phyloP scores from a whole-genome alignment of 2,888 invertebrate genomes.

The Bombylius discolor region DNA sequence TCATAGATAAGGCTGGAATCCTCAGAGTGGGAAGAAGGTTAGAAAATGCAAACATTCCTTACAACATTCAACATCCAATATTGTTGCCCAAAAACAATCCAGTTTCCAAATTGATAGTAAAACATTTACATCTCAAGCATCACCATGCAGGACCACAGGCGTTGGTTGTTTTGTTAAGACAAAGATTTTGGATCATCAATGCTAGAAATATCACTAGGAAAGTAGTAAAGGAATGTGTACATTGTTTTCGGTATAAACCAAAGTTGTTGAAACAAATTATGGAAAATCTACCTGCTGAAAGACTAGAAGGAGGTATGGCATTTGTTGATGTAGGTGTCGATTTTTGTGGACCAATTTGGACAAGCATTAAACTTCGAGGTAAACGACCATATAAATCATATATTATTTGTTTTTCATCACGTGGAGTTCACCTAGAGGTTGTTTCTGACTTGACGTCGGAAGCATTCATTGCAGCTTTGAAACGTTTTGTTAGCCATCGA shows the following conservation, averaged over 20 bases:
- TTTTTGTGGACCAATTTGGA: slow-evolving; percentile 12
- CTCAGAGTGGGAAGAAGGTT: slow-evolving; percentile 11
- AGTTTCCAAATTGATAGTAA: background rate
- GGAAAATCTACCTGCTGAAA: slow-evolving; percentile 9
- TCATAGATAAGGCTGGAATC: slow-evolving; percentile 1
- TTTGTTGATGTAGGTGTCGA: slow-evolving; percentile 15
- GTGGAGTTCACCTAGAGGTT: slow-evolving; percentile 13
- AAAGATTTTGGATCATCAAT: slow-evolving; percentile 6
- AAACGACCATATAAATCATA: slow-evolving; percentile 10
- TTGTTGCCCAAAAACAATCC: slow-evolving; percentile 14
- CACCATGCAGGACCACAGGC: slow-evolving; percentile 8
- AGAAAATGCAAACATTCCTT: slow-evolving; percentile 11
- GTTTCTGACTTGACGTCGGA: slow-evolving; percentile 13
- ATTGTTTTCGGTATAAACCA: slow-evolving; percentile 5
- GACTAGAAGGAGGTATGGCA: slow-evolving; percentile 7
- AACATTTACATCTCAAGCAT: slow-evolving; percentile 1
- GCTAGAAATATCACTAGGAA: slow-evolving; percentile 5
- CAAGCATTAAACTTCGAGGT: slow-evolving; percentile 8
- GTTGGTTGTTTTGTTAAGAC: background rate
- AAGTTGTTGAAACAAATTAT: slow-evolving; percentile 12
- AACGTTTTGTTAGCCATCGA: slow-evolving; percentile 12
- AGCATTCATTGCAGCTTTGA: slow-evolving; percentile 14
- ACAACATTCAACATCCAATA: slow-evolving; percentile 14
- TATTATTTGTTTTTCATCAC: slow-evolving; percentile 11
- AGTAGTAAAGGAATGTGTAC: slow-evolving; percentile 4